Base-by-base conservation (phyloP, 2,113 vertebrate genomes). In the Rissa tridactyla region DNA sequence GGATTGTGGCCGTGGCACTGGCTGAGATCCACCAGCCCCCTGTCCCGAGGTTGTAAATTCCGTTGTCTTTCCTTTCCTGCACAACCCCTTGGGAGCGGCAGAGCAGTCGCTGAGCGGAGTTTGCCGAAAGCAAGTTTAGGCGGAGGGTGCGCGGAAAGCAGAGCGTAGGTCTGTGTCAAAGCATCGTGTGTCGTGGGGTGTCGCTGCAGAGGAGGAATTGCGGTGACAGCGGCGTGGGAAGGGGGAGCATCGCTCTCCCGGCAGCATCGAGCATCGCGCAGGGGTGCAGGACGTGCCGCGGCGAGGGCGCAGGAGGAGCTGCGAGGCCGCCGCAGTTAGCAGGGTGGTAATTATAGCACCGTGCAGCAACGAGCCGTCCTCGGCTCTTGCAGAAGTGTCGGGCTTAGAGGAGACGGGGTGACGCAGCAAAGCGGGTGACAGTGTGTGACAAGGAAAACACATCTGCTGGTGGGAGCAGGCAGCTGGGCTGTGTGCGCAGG, bases 321-420 rank as follows among this genome's bases (percentile, higher is more conserved):
- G 29, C 3, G 2, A n/a, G 34, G 10, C 58, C 2, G 2, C 49
- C 4, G 5, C 21, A 60, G 54, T 26, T n/a, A 17, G 32, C 42
- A 17, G 42, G 4, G 26, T 0, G 16, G 30, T 68, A 9, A 7
- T 19, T 3, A 3, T 14, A 26, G 92, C 65, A 15, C 14, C 8
- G 1, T 20, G 55, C 38, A 25, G 57, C 44, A 20, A 6, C 0
- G 1, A 80, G 46, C 8, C 9, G 0, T 27, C 62, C 44, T 47
- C 3, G 2, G 55, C 29, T 76, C 64, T 30, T 11, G 93, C 42
- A 36, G 70, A 46, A 38, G 46, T 1, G 13, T 32, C 2, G 0
- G 42, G 55, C 40, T 62, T 47, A 12, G 40, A 61, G 64, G 29
- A 60, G n/a, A 55, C 1, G 2, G 29, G 15, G 42, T 62, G 66